These are phyloP conservation scores for Drosophila orosa DNA, from an alignment of 1,140 invertebrate species.

Conservation along the genomic window DNA sequence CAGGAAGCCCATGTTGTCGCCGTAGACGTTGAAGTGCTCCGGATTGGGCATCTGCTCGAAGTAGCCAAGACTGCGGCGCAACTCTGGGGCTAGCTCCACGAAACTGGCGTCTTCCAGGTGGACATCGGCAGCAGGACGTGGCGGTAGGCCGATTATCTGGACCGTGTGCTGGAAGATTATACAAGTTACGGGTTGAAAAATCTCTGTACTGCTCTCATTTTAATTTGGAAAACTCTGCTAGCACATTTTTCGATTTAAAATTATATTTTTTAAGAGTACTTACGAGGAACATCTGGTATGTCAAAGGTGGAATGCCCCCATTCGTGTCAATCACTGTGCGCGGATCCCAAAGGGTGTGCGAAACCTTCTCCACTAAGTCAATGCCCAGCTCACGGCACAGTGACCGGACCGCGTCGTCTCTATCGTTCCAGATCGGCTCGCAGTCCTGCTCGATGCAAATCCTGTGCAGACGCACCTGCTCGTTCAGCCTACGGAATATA, in stretches of 20 bases:
- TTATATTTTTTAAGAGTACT: constrained; percentile 1
- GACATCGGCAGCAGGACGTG: constrained; percentile 85
- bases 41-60: constrained; percentile 86
- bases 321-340: constrained; percentile 88
- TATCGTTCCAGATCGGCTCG: constrained; percentile 88
- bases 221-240: neutral
- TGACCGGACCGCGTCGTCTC: constrained; percentile 87
- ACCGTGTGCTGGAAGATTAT: constrained; percentile 85
- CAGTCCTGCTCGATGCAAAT: constrained; percentile 89
- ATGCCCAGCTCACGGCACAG: constrained; percentile 86
- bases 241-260: neutral
- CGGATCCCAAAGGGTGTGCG: constrained; percentile 90
- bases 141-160: constrained; percentile 87
- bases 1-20: constrained; percentile 83
- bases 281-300: constrained; percentile 90
- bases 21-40: constrained; percentile 86
- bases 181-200: neutral
- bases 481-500: constrained; percentile 86
- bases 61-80: constrained; percentile 84
- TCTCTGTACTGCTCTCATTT: neutral
- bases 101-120: constrained; percentile 86
- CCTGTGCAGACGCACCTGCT: constrained; percentile 86
- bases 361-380: constrained; percentile 86
- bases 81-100: constrained; percentile 83
- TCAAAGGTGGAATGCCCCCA: constrained; percentile 89